phyloP scores from a whole-genome alignment of 2,797 vertebrate genomes.

The Astyanax mexicanus region DNA sequence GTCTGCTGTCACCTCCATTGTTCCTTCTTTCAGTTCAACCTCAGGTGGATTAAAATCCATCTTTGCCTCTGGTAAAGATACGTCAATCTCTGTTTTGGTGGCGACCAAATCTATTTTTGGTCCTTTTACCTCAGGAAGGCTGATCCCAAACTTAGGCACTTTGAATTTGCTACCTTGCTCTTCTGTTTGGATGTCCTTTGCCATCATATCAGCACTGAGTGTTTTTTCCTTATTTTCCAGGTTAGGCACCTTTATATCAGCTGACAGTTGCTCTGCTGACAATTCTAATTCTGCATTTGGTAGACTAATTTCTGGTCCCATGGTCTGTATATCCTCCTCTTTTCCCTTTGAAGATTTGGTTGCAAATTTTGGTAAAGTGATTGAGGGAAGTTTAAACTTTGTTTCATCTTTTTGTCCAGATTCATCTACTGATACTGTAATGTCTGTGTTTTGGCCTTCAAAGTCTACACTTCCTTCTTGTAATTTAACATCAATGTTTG shows the following conservation, averaged over 20 bases:
- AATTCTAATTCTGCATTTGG: slow-evolving; percentile 27
- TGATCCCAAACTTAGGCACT: neutral
- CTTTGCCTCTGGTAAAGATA: slow-evolving; percentile 5
- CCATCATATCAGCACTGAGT: neutral
- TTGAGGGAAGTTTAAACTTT: slow-evolving; percentile 36
- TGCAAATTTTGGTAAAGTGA: slow-evolving; percentile 60
- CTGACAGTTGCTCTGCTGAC: neutral
- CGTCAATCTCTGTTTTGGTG: neutral
- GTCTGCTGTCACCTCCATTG: neutral
- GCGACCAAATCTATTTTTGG: neutral
- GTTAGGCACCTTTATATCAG: slow-evolving; percentile 32
- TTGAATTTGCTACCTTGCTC: neutral
- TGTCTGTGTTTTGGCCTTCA: slow-evolving; percentile 39
- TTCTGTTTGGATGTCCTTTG: neutral
- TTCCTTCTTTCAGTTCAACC: neutral
- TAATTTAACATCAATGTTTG: slow-evolving; percentile 22
- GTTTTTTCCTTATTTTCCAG: slow-evolving; percentile 15
- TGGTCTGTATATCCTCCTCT: neutral
- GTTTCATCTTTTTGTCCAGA: neutral
- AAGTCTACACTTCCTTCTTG: slow-evolving; percentile 46
- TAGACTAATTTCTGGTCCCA: neutral
- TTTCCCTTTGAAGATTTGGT: slow-evolving; percentile 27
- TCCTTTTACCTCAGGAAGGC: slow-evolving; percentile 5
- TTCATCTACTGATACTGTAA: slow-evolving; percentile 13
- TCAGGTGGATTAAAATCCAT: neutral